Conservation (phyloP, 53 echinoderm and acorn worm genomes). For the Stichopus horrens region DNA sequence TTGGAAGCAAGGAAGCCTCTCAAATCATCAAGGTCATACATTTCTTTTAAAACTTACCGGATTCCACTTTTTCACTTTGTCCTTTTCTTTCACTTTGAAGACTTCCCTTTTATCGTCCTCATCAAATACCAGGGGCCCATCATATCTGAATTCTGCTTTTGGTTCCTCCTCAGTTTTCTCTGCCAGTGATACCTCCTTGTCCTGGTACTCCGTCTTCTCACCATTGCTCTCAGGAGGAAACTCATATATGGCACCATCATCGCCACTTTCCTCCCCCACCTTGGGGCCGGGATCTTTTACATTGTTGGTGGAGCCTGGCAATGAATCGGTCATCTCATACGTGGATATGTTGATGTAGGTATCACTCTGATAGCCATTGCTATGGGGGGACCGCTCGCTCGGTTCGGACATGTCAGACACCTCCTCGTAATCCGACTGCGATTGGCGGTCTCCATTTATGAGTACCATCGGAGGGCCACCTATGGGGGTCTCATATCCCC, state of each 20-base stretch:
- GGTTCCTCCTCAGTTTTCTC: conserved; percentile 57
- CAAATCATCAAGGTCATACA: neutral
- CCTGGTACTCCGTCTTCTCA: conserved; percentile 51
- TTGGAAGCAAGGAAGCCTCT: neutral
- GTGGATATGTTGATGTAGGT: conserved; percentile 86
- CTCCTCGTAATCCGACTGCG: conserved; percentile 87
- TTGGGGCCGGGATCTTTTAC: conserved; percentile 44
- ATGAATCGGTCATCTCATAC: conserved; percentile 43
- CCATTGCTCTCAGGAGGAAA: conserved; percentile 68
- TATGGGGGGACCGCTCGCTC: conserved; percentile 43
- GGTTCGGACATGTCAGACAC: conserved; percentile 51
- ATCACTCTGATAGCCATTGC: conserved; percentile 54
- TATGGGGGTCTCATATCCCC: conserved; percentile 87
- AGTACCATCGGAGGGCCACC: conserved; percentile 57
- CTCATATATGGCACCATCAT: conserved; percentile 81
- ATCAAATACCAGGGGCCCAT: conserved; percentile 90
- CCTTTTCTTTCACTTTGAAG: conserved; percentile 72
- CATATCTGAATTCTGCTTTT: conserved; percentile 82
- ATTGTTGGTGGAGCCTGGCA: conserved; percentile 50
- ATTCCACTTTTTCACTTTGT: conserved; percentile 94
- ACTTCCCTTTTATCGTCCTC: conserved; percentile 77
- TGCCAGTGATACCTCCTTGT: conserved; percentile 28
- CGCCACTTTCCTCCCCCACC: conserved; percentile 1
- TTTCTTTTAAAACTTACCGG: conserved; percentile 82
- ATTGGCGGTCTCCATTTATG: conserved; percentile 52